These are phyloP conservation scores for Sebastes cheni DNA, from an alignment of 2,797 vertebrate genomes.

Conservation along the genomic window DNA sequence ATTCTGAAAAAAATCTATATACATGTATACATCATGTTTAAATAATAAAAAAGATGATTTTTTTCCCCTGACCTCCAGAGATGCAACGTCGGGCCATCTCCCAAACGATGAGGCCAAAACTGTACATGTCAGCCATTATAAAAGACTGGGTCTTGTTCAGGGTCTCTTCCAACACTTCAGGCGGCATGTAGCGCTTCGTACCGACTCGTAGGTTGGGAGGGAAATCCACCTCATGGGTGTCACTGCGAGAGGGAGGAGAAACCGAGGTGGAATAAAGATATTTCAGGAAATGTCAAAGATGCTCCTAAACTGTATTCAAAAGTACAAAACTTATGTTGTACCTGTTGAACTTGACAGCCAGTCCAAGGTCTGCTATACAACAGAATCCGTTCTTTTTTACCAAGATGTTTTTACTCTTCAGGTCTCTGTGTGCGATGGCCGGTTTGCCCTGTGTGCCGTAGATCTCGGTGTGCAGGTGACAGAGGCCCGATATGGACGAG, in stretches of 20 bases:
- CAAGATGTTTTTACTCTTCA: conserved; percentile 98
- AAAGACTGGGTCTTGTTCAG: conserved; percentile 95
- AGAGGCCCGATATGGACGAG: conserved; percentile 93
- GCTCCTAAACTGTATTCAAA: not conserved
- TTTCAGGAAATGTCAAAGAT: not conserved
- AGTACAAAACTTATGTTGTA: conserved; percentile 5
- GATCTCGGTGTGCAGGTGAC: conserved; percentile 97
- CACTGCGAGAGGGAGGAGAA: conserved; percentile 73
- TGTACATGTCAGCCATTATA: conserved; percentile 99
- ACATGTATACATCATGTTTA: too few relatives aligned
- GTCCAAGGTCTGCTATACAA: conserved; percentile 95
- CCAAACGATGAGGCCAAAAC: conserved; percentile 97
- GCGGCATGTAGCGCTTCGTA: conserved; percentile 98
- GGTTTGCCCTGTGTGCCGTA: conserved; percentile 98
- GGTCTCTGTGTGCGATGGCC: conserved; percentile 94
- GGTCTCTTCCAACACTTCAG: conserved; percentile 95
- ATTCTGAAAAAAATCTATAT: not conserved
- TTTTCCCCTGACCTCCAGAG: conserved; percentile 87
- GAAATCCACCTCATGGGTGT: conserved; percentile 96
- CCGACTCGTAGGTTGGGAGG: conserved; percentile 94
- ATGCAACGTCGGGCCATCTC: conserved; percentile 93
- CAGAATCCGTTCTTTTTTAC: conserved; percentile 96
- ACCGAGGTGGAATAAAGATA: not conserved
- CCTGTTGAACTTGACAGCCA: conserved; percentile 98
- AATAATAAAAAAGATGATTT: not conserved